Evolutionary conservation across 1,140 invertebrate species (phyloP).

Genomic region (Rhizoglyphus robini): DNA sequence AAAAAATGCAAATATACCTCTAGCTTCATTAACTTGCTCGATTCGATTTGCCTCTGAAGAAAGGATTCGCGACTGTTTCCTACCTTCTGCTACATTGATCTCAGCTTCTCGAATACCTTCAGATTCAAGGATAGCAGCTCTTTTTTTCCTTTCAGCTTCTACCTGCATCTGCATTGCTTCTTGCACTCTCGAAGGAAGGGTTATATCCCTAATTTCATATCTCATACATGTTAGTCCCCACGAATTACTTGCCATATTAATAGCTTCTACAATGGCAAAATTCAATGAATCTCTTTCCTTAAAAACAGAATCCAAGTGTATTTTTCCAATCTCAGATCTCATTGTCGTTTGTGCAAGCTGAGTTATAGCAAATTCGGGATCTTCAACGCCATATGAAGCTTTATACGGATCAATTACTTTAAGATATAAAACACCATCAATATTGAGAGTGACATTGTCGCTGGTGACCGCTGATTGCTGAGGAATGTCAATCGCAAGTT

Average conservation of each 20-base stretch:
- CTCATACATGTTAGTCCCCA: conserved; percentile 95
- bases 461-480: conserved; percentile 91
- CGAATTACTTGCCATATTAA: conserved; percentile 92
- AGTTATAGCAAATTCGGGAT: conserved; percentile 97
- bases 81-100: conserved; percentile 94
- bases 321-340: conserved; percentile 95
- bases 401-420: conserved; percentile 83
- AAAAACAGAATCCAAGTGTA: conserved; percentile 93
- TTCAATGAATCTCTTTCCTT: conserved; percentile 89
- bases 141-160: conserved; percentile 89
- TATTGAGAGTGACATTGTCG: conserved; percentile 90
- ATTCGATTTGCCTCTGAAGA: conserved; percentile 50
- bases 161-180: conserved; percentile 99
- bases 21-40: conserved; percentile 26
- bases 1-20: background rate
- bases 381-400: conserved; percentile 96
- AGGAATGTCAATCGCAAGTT: conserved; percentile 98
- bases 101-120: conserved; percentile 83
- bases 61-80: conserved; percentile 75
- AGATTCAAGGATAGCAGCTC: conserved; percentile 90
- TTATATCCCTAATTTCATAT: conserved; percentile 98
- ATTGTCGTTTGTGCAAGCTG: conserved; percentile 98
- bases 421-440: conserved; percentile 95
- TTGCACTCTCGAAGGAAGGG: conserved; percentile 76
- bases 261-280: conserved; percentile 82